These are phyloP conservation scores for Hormiphora californensis DNA, from an alignment of 37 sponge, comb jelly and placozoan species.

Conservation along the genomic window DNA sequence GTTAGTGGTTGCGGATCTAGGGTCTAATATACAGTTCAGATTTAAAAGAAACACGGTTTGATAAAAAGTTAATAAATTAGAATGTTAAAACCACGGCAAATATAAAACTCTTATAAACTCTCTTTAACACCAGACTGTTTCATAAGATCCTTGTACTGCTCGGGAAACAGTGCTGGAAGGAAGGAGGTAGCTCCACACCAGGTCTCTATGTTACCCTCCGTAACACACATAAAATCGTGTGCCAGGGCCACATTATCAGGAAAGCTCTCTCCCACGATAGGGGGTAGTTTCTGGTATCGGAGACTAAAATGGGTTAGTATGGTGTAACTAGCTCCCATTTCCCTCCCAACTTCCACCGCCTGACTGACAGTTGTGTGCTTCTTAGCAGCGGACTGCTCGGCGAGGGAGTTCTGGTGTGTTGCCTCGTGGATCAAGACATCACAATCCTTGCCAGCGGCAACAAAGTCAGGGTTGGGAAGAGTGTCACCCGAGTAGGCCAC, in stretches of 20 bases:
- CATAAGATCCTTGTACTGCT: conserved; percentile 37
- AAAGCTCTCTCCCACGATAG: conserved; percentile 3
- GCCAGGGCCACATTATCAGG: conserved; percentile 35
- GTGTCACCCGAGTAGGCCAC: conserved; percentile 93
- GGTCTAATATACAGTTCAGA: no score
- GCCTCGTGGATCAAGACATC: conserved; percentile 89
- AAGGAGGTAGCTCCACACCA: conserved; percentile 1
- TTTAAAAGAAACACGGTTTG: no score
- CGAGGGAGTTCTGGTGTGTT: conserved; percentile 67
- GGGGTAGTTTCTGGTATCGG: conserved; percentile 69
- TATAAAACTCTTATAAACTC: no score
- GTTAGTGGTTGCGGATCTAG: no score
- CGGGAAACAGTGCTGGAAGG: conserved; percentile 5
- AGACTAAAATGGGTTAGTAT: conserved; percentile 88
- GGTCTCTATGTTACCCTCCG: conserved; percentile 10
- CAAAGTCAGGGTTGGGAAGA: conserved; percentile 68
- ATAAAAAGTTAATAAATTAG: no score
- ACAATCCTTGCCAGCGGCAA: conserved; percentile 63
- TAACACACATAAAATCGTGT: conserved; percentile 56
- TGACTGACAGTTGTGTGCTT: conserved; percentile 75
- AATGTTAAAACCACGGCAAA: no score
- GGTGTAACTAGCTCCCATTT: conserved; percentile 74
- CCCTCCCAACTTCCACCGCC: conserved; percentile 63
- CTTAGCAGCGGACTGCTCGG: conserved; percentile 59
- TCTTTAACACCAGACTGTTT: no score